A percentile compares a stretch with the other conserved stretches of the same genome.
Evolutionary conservation across 2,113 vertebrate genomes (phyloP).

Genomic region (Crotalus horridus): DNA sequence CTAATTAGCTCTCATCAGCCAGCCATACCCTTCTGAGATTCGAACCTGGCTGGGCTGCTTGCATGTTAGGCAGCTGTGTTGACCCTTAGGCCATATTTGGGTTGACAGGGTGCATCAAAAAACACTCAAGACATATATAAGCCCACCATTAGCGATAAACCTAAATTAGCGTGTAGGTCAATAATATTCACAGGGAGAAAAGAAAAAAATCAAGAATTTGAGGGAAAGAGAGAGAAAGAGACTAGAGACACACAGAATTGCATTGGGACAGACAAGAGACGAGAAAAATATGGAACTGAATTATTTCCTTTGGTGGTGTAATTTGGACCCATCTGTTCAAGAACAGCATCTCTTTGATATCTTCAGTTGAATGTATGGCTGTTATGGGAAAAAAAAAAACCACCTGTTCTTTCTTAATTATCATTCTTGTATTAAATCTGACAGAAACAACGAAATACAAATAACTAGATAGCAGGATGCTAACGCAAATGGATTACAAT

Average conservation of each 20-base stretch:
- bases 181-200: not conserved
- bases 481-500: not conserved
- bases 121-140: not conserved
- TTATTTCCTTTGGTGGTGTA: not conserved
- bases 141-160: slow-evolving; percentile 3
- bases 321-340: not conserved
- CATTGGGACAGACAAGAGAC: not conserved
- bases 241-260: not conserved
- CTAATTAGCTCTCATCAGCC: too few relatives aligned
- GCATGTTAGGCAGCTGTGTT: too few relatives aligned
- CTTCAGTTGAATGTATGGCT: not conserved
- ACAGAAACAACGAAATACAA: slow-evolving; percentile 23
- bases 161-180: not conserved
- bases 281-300: not conserved
- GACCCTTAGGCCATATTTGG: too few relatives aligned
- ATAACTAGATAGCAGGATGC: not conserved
- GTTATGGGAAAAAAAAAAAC: slow-evolving; percentile 29
- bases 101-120: too few relatives aligned
- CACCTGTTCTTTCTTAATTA: slow-evolving; percentile 17
- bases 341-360: slow-evolving; percentile 3
- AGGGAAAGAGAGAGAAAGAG: not conserved
- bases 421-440: not conserved
- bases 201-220: not conserved
- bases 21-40: too few relatives aligned
- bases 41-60: too few relatives aligned